Base-by-base conservation (phyloP, 1,140 invertebrate genomes). In the Tribolium madens region DNA sequence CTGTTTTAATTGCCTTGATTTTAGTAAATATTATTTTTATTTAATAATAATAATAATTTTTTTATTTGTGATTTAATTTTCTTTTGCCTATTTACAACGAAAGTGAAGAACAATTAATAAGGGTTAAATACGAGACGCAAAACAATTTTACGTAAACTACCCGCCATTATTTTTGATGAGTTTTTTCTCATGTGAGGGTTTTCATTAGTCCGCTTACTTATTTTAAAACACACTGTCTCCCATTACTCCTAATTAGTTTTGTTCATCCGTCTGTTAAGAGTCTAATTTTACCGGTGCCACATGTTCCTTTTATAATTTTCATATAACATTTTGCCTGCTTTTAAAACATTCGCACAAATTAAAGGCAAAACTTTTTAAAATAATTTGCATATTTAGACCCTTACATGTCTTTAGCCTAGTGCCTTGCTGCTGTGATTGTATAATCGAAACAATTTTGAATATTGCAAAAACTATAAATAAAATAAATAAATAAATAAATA, bases 171-270 rank as follows among this genome's bases (percentile, higher is more conserved):
- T 31, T 52, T 72, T 50, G 46, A 72, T 64, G 57, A 64, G 57
- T 64, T 64, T 64, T 64, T 48, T 72, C 70, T 72, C 70, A 72
- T 72, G 70, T 72, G 70, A 52, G 70, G 46, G 70, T 72, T 72
- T 70, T 72, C 46, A 72, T 72, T 72, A 72, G 70, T 72, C 70
- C 50, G 31, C 52, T 72, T 72, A 72, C 70, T 72, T 72, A 72
- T 74, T 74, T 53, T 74, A 53, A 36, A 74, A 60, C 52, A 74
- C 26, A 74, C 50, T 71, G 69, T 71, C 47, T 53, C 31, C 36
- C 72, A 74, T 74, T 74, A 74, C 31, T 74, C 52, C 72, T 74
- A 74, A 74, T 74, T 74, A 74, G 72, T 74, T 74, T 74, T 74
- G 72, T 74, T 74, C 72, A 36, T 74, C 72, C 72, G 72, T 74